These are phyloP conservation scores for Silvanus unidentatus DNA, from an alignment of 2,888 invertebrate genomes.

Conservation along the genomic window DNA sequence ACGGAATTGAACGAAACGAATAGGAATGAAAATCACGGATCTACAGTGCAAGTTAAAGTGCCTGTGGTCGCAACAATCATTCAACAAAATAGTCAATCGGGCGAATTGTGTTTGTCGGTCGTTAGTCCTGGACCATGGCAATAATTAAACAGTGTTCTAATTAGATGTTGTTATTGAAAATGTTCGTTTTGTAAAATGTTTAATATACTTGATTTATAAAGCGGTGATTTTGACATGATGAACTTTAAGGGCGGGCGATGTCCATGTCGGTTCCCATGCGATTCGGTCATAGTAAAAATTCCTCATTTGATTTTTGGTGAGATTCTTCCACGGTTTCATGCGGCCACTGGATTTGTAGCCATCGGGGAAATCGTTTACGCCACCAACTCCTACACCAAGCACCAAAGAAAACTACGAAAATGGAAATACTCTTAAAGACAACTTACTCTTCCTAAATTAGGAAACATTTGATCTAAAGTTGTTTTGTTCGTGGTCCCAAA, in stretches of 20 bases:
- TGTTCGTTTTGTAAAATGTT: too few relatives aligned
- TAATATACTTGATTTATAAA: constrained; percentile 22
- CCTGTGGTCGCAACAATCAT: constrained; percentile 46
- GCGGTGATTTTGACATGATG: constrained; percentile 52
- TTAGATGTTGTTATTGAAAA: too few relatives aligned
- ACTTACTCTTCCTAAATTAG: too few relatives aligned
- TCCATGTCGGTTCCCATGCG: constrained; percentile 59
- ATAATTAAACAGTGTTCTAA: not conserved
- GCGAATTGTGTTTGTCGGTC: constrained; percentile 40
- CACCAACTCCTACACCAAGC: constrained; percentile 66
- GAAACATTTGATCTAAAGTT: not conserved
- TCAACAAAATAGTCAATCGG: constrained; percentile 39
- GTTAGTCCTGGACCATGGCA: constrained; percentile 39
- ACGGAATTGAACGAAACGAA: not conserved
- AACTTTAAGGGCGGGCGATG: constrained; percentile 42
- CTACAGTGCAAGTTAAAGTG: constrained; percentile 43
- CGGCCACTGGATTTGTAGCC: constrained; percentile 40
- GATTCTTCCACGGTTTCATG: constrained; percentile 63
- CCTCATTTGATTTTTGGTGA: constrained; percentile 51
- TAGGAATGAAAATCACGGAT: constrained; percentile 20
- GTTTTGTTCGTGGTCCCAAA: constrained; percentile 35
- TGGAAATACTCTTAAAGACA: not conserved
- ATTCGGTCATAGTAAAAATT: constrained; percentile 56
- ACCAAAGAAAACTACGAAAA: constrained; percentile 57
- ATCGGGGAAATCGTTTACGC: constrained; percentile 61